A percentile compares a stretch with the other conserved stretches of the same genome.
Conservation (phyloP, 2,888 invertebrate genomes). For the Calameuta filiformis region DNA sequence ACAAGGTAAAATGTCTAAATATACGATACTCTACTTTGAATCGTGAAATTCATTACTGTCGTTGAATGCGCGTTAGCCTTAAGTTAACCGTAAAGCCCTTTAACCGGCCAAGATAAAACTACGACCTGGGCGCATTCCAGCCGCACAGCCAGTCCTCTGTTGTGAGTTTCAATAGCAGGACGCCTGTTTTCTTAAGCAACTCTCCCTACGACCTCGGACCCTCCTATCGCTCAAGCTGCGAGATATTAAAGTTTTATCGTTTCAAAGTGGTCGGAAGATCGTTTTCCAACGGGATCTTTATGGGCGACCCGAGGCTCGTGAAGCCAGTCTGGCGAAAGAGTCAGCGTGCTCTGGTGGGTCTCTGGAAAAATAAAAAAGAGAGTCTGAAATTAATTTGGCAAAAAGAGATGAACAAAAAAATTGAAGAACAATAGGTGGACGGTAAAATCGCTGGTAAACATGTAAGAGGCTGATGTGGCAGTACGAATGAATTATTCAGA, state of each 20-base stretch:
- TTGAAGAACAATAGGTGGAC: neutral
- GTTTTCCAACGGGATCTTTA: conserved; percentile 43
- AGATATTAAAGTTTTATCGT: conserved; percentile 52
- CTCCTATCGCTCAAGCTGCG: conserved; percentile 6
- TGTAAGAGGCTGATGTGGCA: neutral
- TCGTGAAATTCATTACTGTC: neutral
- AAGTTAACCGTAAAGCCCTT: neutral
- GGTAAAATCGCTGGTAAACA: neutral
- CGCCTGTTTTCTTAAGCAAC: neutral
- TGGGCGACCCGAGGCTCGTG: conserved; percentile 37
- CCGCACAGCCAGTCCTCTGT: neutral
- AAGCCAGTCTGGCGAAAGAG: neutral
- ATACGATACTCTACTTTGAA: neutral
- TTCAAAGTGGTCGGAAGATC: conserved; percentile 33
- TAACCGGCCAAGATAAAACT: neutral
- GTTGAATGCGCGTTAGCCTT: neutral
- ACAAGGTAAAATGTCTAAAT: neutral
- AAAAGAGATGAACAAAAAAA: neutral
- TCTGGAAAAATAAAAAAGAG: neutral
- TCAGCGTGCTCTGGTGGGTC: neutral
- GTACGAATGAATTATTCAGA: neutral
- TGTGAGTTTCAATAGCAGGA: neutral
- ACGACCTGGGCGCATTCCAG: neutral
- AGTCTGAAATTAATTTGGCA: neutral
- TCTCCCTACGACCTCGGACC: neutral